phyloP scores from a whole-genome alignment of 2,888 invertebrate species.

The Shargacucullia verbasci region DNA sequence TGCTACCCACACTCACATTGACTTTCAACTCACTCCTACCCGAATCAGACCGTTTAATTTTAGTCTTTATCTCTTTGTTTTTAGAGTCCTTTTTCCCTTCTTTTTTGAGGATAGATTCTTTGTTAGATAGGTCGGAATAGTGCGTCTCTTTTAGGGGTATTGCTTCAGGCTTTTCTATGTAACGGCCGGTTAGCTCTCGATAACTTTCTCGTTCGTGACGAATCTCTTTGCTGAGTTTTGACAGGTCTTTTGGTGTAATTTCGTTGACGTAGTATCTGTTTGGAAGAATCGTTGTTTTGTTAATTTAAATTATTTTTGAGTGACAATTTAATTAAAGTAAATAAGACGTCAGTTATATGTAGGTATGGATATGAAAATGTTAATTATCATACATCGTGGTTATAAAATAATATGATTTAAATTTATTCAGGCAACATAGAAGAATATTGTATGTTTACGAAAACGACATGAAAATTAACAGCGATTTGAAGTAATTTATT shows the following conservation, averaged over 20 bases:
- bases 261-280: conserved; percentile 82
- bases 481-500: background rate
- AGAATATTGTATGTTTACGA: conserved; percentile 1
- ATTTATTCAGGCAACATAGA: no score
- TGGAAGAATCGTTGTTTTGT: background rate
- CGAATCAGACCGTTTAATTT: conserved; percentile 83
- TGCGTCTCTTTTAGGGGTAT: conserved; percentile 77
- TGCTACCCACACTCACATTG: conserved; percentile 83
- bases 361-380: no score
- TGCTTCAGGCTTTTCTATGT: conserved; percentile 80
- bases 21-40: conserved; percentile 78
- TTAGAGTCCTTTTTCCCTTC: conserved; percentile 76
- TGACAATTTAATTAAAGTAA: no score
- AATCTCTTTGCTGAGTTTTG: conserved; percentile 84
- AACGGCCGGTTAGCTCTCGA: conserved; percentile 83
- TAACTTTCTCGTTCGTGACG: conserved; percentile 85
- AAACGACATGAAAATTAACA: background rate
- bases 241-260: conserved; percentile 83
- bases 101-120: conserved; percentile 74
- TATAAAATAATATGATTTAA: no score
- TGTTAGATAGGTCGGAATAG: conserved; percentile 77
- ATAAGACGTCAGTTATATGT: no score
- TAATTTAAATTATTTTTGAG: no score
- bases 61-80: conserved; percentile 81
- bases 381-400: no score